Evolutionary conservation across 2,113 vertebrate genomes (phyloP).

Genomic region (Tetrao urogallus): DNA sequence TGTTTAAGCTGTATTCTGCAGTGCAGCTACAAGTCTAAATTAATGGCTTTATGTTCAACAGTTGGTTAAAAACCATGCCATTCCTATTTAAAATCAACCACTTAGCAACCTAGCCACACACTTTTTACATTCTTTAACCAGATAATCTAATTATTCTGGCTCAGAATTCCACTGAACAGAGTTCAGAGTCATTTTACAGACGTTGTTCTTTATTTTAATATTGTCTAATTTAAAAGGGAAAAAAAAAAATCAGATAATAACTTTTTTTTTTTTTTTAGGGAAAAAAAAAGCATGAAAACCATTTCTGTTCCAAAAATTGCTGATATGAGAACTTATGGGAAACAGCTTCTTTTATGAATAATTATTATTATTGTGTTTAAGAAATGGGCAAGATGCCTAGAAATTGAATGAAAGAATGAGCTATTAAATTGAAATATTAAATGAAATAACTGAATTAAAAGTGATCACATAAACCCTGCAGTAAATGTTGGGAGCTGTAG

Average conservation of each 20-base stretch:
- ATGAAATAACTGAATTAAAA: conserved; percentile 78
- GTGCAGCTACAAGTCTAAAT: neutral
- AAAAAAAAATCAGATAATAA: conserved; percentile 45
- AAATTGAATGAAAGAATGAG: conserved; percentile 72
- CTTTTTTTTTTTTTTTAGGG: conserved; percentile 32
- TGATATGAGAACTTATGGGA: conserved; percentile 69
- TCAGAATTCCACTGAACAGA: neutral
- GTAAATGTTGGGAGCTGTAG: conserved; percentile 60
- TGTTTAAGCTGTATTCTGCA: neutral
- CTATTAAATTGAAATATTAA: conserved; percentile 80
- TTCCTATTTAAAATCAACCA: neutral
- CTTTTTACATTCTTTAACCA: conserved; percentile 22
- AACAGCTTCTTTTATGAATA: conserved; percentile 72
- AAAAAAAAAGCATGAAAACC: neutral
- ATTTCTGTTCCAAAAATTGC: conserved; percentile 69
- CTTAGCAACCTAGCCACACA: neutral
- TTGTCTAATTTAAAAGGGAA: conserved; percentile 58
- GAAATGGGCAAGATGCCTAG: conserved; percentile 75
- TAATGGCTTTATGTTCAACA: neutral
- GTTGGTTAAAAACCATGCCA: neutral
- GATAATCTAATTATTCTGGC: conserved; percentile 25
- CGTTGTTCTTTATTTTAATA: conserved; percentile 26
- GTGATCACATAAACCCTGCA: conserved; percentile 60
- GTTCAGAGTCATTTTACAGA: neutral
- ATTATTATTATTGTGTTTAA: conserved; percentile 73